Evolutionary conservation across 2,888 invertebrate species (phyloP).

Genomic region (Catocala sponsa): DNA sequence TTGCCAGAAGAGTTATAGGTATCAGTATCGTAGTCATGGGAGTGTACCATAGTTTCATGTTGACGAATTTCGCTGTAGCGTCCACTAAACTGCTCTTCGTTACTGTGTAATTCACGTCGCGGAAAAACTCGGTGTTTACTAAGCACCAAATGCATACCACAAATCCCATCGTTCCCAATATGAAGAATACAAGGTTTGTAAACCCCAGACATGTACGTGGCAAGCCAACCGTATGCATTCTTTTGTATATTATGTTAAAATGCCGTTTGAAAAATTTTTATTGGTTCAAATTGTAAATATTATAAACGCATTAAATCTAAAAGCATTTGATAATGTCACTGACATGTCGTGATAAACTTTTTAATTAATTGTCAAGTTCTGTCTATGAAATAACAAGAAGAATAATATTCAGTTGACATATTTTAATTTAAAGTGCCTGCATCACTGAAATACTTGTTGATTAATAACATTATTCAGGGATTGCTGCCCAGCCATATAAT

Average conservation of each 20-base stretch:
- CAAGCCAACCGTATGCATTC: conserved; percentile 76
- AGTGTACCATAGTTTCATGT: conserved; percentile 71
- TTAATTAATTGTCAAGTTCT: neutral
- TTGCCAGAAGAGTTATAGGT: conserved; percentile 63
- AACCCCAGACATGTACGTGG: conserved; percentile 81
- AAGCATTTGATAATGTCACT: conserved; percentile 26
- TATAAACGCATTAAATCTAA: conserved; percentile 35
- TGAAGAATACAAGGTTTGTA: conserved; percentile 74
- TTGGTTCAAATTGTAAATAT: conserved; percentile 18
- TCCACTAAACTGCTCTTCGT: conserved; percentile 70
- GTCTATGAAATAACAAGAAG: conserved; percentile 1
- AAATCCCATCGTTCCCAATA: conserved; percentile 63
- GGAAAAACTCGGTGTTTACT: conserved; percentile 75
- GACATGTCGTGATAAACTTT: conserved; percentile 21
- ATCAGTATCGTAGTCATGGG: conserved; percentile 73
- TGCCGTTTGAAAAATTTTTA: neutral
- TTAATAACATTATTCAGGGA: too few relatives aligned
- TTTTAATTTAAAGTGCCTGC: too few relatives aligned
- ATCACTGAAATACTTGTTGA: too few relatives aligned
- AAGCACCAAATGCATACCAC: conserved; percentile 77
- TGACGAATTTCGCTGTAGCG: conserved; percentile 71
- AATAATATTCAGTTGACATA: neutral
- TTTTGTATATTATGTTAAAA: conserved; percentile 17
- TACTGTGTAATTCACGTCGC: conserved; percentile 76
- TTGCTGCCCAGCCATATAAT: too few relatives aligned